Conservation (phyloP, 64 coral and sea anemone species). For the Platygyra sinensis region DNA sequence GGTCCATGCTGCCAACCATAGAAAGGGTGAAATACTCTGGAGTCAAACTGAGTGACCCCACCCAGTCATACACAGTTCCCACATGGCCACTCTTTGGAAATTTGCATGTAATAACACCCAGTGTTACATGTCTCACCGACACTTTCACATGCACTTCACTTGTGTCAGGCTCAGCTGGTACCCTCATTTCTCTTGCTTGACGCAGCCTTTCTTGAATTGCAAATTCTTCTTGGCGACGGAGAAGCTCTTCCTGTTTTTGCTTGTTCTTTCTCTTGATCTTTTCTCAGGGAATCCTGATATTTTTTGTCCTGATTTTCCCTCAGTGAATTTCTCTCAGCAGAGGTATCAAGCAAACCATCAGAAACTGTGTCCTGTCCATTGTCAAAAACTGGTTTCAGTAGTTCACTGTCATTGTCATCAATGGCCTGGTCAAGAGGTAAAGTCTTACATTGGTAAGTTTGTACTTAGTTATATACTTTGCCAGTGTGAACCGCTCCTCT, state of each 20-base stretch:
- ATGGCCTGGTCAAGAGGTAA: constrained; percentile 1
- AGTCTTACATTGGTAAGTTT: constrained; percentile 12
- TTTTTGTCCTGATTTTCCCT: constrained; percentile 7
- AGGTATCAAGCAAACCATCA: constrained; percentile 14
- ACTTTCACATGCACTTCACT: constrained; percentile 36
- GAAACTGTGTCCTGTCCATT: too few species aligned
- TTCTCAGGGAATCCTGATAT: constrained; percentile 19
- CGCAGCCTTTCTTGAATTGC: constrained; percentile 27
- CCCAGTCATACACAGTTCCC: too few species aligned
- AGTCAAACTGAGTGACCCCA: too few species aligned
- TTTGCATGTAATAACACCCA: too few species aligned
- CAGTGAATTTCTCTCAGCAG: constrained; percentile 12
- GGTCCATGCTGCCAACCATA: too few species aligned
- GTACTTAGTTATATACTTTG: constrained; percentile 8
- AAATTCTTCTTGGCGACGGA: not conserved
- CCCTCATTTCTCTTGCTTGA: constrained; percentile 19
- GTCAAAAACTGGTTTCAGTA: not conserved
- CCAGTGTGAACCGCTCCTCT: constrained; percentile 13
- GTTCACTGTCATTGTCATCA: not conserved
- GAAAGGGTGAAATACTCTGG: too few species aligned
- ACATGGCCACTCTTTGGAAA: too few species aligned
- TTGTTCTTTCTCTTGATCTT: constrained; percentile 12
- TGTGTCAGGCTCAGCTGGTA: not conserved
- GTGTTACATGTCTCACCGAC: too few species aligned
- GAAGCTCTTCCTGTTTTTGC: not conserved